Evolutionary conservation across 1,140 invertebrate species (phyloP), one percentile per base, ranked within the genome.

Genomic region (Drosophila ananassae): DNA sequence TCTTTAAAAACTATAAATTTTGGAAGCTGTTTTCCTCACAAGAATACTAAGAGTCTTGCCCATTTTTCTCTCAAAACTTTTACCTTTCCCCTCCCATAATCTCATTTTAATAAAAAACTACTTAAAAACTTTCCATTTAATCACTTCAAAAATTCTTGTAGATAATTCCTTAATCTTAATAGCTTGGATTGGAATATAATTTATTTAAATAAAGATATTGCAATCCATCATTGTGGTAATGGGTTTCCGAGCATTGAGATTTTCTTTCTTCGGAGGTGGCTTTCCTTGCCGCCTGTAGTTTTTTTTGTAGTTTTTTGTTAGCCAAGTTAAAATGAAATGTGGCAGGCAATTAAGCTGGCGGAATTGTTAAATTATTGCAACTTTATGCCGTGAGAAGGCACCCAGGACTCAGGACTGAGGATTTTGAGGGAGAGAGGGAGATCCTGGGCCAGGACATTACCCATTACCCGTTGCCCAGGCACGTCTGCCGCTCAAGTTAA

Each of bases 331-430:
- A 90, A 91, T 91, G 79, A 91, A 91, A 91, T 91, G 84, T 89
- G 84, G 67, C 74, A 81, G 73, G 81, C 84, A 91, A 91, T 91
- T 90, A 91, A 90, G 85, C 79, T 59, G 79, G 73, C 79, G 74
- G 80, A 91, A 91, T 90, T 90, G 79, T 80, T 84, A 91, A 91
- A 91, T 91, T 91, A 91, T 91, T 91, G 80, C 78, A 80, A 75
- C 52, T 69, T 71, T 74, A 73, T 76, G 51, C 60, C 64, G 37
- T 24, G 39, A 47, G 46, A 53, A 50, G 25, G 32, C 2, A 10
- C 8, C 34, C 10, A n/a, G 12, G 10, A 37, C 10, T 17, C 17
- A 17, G 17, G 17, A 17, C 17, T 17, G 0, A 17, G 17, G 17
- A 17, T 17, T 17, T 4, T n/a, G 34, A 28, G 25, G 25, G 24